phyloP scores from a whole-genome alignment of 1,140 invertebrate genomes.

The Macrocentrus cingulum region DNA sequence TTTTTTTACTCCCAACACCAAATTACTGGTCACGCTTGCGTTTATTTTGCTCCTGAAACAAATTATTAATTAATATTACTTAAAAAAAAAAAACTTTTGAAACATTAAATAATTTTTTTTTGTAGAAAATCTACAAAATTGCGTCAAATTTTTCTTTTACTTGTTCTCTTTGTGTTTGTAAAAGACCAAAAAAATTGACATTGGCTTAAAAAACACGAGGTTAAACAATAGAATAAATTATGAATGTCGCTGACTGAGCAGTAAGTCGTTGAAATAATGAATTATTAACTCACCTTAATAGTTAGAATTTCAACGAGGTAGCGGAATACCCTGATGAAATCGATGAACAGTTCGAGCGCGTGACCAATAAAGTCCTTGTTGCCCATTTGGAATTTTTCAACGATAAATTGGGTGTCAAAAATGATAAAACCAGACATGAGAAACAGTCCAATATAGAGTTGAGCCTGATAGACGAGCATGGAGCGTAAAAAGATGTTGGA shows the following conservation, averaged over 20 bases:
- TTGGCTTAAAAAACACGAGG: too few relatives aligned
- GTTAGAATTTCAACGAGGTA: conserved; percentile 85
- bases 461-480: conserved; percentile 75
- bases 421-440: conserved; percentile 94
- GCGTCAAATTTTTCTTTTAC: too few relatives aligned
- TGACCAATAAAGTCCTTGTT: conserved; percentile 92
- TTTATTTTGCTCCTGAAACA: conserved; percentile 47
- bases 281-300: conserved; percentile 76
- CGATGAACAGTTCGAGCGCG: conserved; percentile 87
- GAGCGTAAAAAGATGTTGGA: conserved; percentile 87
- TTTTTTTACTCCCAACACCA: too few relatives aligned
- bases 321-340: conserved; percentile 89
- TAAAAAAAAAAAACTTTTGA: too few relatives aligned
- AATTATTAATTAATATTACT: conserved; percentile 2
- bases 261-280: too few relatives aligned
- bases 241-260: too few relatives aligned
- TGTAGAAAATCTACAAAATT: too few relatives aligned
- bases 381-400: conserved; percentile 87
- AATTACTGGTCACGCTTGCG: conserved; percentile 38
- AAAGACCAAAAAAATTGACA: too few relatives aligned
- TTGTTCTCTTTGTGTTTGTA: too few relatives aligned
- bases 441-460: conserved; percentile 84
- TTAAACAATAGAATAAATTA: too few relatives aligned
- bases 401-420: conserved; percentile 94
- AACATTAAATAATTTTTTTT: conserved; percentile 18